Evolutionary conservation across 2,113 vertebrate species (phyloP).

Genomic region (Brienomyrus longianalis): DNA sequence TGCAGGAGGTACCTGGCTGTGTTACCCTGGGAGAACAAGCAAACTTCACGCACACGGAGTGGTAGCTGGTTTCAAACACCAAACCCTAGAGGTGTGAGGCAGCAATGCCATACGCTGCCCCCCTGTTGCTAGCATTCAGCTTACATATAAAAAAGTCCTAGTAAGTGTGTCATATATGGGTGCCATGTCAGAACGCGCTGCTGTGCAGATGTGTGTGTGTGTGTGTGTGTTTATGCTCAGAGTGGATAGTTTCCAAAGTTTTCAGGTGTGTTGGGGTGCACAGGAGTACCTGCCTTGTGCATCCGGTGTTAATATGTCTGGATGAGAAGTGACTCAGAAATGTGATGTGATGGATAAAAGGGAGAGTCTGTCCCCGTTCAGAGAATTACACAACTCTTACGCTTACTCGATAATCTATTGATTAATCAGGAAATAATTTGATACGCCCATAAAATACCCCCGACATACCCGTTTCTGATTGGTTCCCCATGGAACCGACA

Average conservation of each 20-base stretch:
- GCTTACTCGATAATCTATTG: no score
- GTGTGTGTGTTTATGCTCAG: background rate
- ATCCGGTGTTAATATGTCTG: background rate
- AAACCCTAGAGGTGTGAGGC: background rate
- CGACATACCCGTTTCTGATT: background rate
- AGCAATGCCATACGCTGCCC: background rate
- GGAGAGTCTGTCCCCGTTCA: background rate
- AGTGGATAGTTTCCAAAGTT: background rate
- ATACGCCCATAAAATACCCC: background rate
- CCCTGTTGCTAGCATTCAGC: background rate
- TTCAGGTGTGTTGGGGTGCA: background rate
- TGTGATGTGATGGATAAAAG: background rate
- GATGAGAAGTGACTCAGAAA: background rate
- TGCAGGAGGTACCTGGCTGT: background rate
- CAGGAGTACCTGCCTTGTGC: background rate
- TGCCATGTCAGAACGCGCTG: background rate
- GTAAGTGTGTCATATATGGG: background rate
- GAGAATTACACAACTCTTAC: no score
- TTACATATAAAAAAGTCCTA: background rate
- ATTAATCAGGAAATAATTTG: background rate
- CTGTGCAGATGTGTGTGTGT: background rate
- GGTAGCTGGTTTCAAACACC: background rate
- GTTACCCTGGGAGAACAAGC: background rate
- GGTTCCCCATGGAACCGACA: background rate
- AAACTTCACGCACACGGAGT: background rate